These are phyloP conservation scores for Hemiscyllium ocellatum DNA, from an alignment of 2,113 vertebrate species.

Conservation along the genomic window DNA sequence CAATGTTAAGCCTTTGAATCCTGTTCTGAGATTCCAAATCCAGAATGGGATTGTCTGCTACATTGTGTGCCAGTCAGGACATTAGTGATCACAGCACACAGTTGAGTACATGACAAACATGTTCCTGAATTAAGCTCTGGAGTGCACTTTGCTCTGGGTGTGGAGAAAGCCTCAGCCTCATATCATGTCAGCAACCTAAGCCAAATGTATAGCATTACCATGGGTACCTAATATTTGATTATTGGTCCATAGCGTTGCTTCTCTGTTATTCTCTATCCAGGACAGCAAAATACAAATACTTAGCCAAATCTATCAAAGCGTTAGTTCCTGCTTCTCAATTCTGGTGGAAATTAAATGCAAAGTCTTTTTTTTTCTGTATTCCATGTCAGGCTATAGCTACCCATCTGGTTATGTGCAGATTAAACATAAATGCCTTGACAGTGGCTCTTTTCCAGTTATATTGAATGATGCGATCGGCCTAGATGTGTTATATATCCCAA, in stretches of 20 bases:
- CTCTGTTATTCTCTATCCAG: not conserved
- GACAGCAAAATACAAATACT: not conserved
- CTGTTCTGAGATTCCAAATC: not conserved
- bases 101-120: not conserved
- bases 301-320: not conserved
- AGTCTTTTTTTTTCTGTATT: not conserved
- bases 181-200: not conserved
- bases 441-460: conserved; percentile 10
- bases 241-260: not conserved
- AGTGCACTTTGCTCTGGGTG: not conserved
- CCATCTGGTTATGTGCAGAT: conserved; percentile 12
- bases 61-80: not conserved
- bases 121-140: not conserved
- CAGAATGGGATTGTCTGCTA: not conserved
- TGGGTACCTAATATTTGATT: not conserved
- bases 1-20: not conserved
- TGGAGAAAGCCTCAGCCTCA: too few relatives aligned
- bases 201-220: not conserved
- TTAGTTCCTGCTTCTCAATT: not conserved
- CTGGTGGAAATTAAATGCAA: not conserved
- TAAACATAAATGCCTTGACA: not conserved
- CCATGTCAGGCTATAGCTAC: not conserved
- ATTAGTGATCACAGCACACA: not conserved
- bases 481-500: not conserved
- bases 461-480: not conserved